Conservation (phyloP, 2,797 vertebrate species). For the Cirrhinus mrigala region DNA sequence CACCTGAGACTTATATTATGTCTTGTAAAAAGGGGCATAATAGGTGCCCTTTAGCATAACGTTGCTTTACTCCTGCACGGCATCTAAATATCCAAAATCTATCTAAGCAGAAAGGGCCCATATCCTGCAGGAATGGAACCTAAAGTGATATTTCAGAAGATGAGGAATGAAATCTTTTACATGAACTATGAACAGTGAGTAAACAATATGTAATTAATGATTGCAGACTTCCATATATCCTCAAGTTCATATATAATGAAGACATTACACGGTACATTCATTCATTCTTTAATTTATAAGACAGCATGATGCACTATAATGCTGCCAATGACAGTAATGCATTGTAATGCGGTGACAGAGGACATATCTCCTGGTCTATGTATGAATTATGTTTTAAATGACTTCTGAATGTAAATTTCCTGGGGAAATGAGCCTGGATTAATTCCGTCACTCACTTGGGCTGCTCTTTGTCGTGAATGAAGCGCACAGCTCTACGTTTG, state of each 20-base stretch:
- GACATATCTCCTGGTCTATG: neutral
- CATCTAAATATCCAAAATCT: slow-evolving; percentile 14
- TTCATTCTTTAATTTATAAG: neutral
- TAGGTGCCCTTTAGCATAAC: slow-evolving; percentile 4
- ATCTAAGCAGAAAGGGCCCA: neutral
- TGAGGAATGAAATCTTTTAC: no score
- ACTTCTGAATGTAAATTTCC: neutral
- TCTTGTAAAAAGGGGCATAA: no score
- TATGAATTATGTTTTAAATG: neutral
- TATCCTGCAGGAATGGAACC: neutral
- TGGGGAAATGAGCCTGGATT: slow-evolving; percentile 3
- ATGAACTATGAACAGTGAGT: neutral
- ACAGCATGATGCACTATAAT: neutral
- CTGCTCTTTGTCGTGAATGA: slow-evolving; percentile 81
- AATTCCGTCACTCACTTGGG: slow-evolving; percentile 80
- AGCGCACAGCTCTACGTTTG: slow-evolving; percentile 77
- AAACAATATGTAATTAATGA: neutral
- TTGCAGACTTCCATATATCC: slow-evolving; percentile 15
- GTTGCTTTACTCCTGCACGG: neutral
- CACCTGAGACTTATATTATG: no score
- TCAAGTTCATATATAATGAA: neutral
- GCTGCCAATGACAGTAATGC: neutral
- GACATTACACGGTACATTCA: neutral
- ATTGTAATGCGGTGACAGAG: neutral
- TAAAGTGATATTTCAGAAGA: neutral